Base-by-base conservation (phyloP, 2,888 invertebrate genomes). In the Epirrhoe alternata region DNA sequence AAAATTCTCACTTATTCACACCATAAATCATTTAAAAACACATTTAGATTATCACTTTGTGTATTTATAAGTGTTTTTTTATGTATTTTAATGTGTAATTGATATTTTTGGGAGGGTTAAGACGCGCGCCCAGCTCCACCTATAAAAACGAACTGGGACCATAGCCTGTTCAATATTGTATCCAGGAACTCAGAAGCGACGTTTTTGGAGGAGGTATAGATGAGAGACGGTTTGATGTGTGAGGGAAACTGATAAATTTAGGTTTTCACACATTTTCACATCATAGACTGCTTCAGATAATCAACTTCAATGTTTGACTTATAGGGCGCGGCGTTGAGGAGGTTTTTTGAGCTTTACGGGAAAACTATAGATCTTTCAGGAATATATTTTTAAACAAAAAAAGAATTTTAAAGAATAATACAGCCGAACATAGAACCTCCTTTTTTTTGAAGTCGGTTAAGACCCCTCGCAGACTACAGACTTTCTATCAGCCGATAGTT, bases 121-220 rank as follows among this genome's bases (percentile, higher is more conserved):
- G 62, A 49, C 14, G 14, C 61, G 62, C 42, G 45, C 24, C 35
- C 35, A n/a, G 54, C 33, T 17, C 35, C 47, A 6, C 51, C 50
- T 42, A 14, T 16, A 12, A n/a, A 33, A n/a, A 33, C 42, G 12
- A 42, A 56, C 56, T 56, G 53, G 38, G 54, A 38, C 8, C 17
- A 14, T 24, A 5, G 50, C 38, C 62, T 51, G 62, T 62, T 62
- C 62, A 62, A 62, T 62, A 62, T 62, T 62, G 62, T 62, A 56
- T 7, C 12, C 1, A 1, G 50, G 24, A 62, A 31, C 51, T 45
- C 1, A 16, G 51, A 62, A 45, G 56, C n/a, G 55, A 57, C 62
- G 56, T 62, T 45, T 17, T 31, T 62, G 62, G 62, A 62, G 56
- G 33, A 31, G 56, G 45, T 56, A 51, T 24, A 24, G 24, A 24